These are phyloP conservation scores for Nymphalis io DNA, from an alignment of 1,140 invertebrate species.

Conservation along the genomic window DNA sequence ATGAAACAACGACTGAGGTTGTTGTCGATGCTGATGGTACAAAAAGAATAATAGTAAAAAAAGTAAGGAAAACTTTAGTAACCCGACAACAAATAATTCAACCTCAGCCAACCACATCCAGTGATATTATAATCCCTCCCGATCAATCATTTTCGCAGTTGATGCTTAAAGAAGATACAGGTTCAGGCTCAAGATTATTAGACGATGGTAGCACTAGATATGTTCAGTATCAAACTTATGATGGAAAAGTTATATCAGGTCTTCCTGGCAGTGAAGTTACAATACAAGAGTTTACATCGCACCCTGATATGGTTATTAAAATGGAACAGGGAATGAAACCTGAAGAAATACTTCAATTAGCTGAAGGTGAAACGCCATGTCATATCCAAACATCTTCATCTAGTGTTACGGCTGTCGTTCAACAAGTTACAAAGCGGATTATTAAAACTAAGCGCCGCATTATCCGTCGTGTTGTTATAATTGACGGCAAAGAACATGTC, in stretches of 20 bases:
- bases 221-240: constrained; percentile 83
- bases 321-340: constrained; percentile 80
- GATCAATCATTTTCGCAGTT: constrained; percentile 85
- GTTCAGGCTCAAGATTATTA: constrained; percentile 82
- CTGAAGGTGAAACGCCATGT: constrained; percentile 79
- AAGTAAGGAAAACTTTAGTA: constrained; percentile 82
- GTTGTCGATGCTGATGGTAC: constrained; percentile 90
- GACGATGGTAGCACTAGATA: constrained; percentile 84
- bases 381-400: constrained; percentile 80
- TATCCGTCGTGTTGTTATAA: constrained; percentile 87
- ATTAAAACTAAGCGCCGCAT: constrained; percentile 88
- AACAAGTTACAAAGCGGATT: constrained; percentile 88
- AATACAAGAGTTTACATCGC: constrained; percentile 84
- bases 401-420: constrained; percentile 87
- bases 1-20: constrained; percentile 89
- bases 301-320: constrained; percentile 81
- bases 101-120: constrained; percentile 67
- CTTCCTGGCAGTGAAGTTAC: constrained; percentile 82
- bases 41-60: constrained; percentile 88
- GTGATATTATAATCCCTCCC: constrained; percentile 75
- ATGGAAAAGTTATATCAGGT: constrained; percentile 83
- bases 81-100: constrained; percentile 80
- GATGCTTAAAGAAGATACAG: constrained; percentile 83
- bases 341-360: constrained; percentile 80
- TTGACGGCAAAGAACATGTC: constrained; percentile 91